Base-by-base conservation (phyloP, 2,888 invertebrate genomes). In the Drosophila emarginata region DNA sequence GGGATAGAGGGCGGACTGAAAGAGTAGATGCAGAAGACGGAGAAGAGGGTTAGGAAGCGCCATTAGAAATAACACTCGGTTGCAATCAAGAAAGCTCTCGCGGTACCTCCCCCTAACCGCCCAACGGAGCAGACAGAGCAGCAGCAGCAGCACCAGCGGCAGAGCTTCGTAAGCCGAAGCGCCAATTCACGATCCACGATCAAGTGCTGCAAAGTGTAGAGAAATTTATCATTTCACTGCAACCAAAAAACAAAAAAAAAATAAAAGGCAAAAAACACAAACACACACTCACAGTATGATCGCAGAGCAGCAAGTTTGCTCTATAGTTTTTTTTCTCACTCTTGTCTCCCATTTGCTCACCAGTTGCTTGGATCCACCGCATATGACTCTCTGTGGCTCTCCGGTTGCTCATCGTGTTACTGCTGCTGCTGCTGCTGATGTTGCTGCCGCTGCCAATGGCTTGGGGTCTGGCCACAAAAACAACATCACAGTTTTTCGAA, bases 211-310 rank as follows among this genome's bases (percentile, higher is more conserved):
- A 84, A 74, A 81, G 75, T 83, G 85, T 87, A 87, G 88, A 89
- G 89, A 89, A 89, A 90, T 90, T 89, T 89, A 83, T 80, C 89
- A 89, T 82, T 84, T 88, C 85, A 85, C 83, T 84, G 85, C 61
- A 67, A 59, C 68, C 65, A 50, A 63, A 67, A 39, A 60, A 37
- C 23, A 52, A 52, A 56, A 69, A 71, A 57, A 64, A 62, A 64
- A 67, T 28, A 60, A 50, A 40, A 70, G 66, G 62, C 67, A 57
- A 60, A 67, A 59, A 18, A 59, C 9, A 45, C 15, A 45, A 15
- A 15, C 18, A 45, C 18, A 14, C 40, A 40, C 40, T 7, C 37
- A 37, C 32, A 60, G 36, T 36, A 23, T 14, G 45, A 45, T 45
- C 45, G 45, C 45, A 45, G 21, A 5, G 36, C 72, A 66, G 67